A percentile compares a stretch with the other conserved stretches of the same genome.
phyloP scores from a whole-genome alignment of 2,797 vertebrate genomes.

The Trematomus bernacchii region DNA sequence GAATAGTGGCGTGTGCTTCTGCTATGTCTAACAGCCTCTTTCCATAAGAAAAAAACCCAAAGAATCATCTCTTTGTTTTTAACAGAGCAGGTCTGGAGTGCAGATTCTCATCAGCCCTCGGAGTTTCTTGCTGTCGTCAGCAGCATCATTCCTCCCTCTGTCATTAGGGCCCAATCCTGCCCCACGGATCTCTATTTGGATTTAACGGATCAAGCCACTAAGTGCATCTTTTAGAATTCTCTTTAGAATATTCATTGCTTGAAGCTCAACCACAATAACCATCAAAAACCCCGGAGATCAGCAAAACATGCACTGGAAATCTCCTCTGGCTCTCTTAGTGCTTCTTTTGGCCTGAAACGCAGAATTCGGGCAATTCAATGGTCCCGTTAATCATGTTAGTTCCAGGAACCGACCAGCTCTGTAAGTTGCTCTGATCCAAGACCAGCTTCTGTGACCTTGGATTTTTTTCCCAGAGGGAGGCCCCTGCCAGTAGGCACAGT shows the following conservation, averaged over 20 bases:
- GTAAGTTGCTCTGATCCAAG: conserved; percentile 46
- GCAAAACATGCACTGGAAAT: conserved; percentile 63
- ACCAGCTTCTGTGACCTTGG: conserved; percentile 46
- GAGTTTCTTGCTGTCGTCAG: conserved; percentile 57
- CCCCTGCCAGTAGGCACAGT: conserved; percentile 48
- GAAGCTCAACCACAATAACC: conserved; percentile 67
- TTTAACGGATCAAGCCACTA: conserved; percentile 63
- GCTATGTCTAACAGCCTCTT: conserved; percentile 20
- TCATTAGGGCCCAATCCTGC: conserved; percentile 59
- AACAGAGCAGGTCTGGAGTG: conserved; percentile 56
- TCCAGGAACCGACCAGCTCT: conserved; percentile 50
- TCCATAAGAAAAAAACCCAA: conserved; percentile 8
- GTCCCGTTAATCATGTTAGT: conserved; percentile 58
- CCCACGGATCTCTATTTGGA: conserved; percentile 45
- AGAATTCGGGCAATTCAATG: conserved; percentile 46
- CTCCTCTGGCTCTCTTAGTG: conserved; percentile 52
- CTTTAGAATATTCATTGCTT: conserved; percentile 54
- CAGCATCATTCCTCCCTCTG: conserved; percentile 56
- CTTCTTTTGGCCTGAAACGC: conserved; percentile 62
- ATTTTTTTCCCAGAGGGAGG: conserved; percentile 38
- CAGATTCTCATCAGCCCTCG: conserved; percentile 57
- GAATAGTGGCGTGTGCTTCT: conserved; percentile 29
- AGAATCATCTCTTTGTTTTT: conserved; percentile 61
- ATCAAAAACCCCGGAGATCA: conserved; percentile 67
- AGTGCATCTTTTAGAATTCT: conserved; percentile 46